phyloP scores from a whole-genome alignment of 2,113 vertebrate genomes.

The Melanocharis versteri region DNA sequence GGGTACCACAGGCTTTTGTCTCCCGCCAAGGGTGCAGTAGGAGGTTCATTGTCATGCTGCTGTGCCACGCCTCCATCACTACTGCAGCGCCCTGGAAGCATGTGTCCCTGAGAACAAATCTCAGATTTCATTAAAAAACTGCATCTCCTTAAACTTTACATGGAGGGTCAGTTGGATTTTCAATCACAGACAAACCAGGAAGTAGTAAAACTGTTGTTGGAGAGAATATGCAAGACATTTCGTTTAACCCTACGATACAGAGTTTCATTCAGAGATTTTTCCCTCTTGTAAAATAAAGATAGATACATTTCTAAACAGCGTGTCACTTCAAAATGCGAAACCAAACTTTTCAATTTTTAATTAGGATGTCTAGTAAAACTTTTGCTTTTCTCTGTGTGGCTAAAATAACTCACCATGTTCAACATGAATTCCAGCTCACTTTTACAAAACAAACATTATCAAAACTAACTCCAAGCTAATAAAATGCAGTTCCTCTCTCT shows the following conservation, averaged over 20 bases:
- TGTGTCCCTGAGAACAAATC: background rate
- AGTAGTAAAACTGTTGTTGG: background rate
- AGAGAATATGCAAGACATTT: background rate
- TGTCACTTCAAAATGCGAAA: background rate
- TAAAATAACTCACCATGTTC: fast-evolving
- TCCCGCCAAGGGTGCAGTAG: background rate
- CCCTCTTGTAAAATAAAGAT: background rate
- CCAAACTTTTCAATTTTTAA: background rate
- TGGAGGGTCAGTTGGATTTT: background rate
- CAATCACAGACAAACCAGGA: background rate
- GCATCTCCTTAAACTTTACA: background rate
- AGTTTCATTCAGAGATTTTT: background rate
- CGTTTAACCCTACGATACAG: background rate
- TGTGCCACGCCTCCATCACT: background rate
- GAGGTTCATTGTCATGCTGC: background rate
- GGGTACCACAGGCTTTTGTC: background rate
- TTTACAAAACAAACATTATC: background rate
- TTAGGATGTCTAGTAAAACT: background rate
- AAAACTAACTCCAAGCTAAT: background rate
- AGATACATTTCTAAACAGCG: background rate
- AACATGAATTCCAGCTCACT: background rate
- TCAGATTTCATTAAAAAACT: background rate
- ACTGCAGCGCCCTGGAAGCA: background rate
- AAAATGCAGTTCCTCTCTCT: background rate
- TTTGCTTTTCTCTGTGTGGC: background rate